phyloP scores from a whole-genome alignment of 2,113 vertebrate genomes.

The Brachypteracias leptosomus region DNA sequence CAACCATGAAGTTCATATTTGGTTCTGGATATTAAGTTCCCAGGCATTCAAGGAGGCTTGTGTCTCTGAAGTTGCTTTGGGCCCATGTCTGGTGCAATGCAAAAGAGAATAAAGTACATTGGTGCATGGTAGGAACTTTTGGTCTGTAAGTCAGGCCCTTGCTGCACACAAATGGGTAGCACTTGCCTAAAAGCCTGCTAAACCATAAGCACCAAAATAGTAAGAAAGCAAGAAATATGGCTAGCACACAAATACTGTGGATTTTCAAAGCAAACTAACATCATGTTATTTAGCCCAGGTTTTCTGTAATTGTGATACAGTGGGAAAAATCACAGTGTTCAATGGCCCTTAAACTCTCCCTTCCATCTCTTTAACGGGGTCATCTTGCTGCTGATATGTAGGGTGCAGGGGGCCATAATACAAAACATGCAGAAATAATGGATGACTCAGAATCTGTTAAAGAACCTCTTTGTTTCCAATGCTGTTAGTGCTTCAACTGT shows the following conservation, averaged over 20 bases:
- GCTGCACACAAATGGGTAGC: accelerated
- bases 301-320: constrained; percentile 13
- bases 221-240: neutral
- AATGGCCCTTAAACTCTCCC: neutral
- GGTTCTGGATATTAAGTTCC: constrained; percentile 32
- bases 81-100: neutral
- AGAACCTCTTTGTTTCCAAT: neutral
- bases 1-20: constrained; percentile 27
- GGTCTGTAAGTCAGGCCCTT: neutral
- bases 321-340: neutral
- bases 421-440: neutral
- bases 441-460: neutral
- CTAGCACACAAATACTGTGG: neutral
- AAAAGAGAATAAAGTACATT: neutral
- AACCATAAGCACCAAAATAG: neutral
- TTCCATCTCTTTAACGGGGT: neutral
- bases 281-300: neutral
- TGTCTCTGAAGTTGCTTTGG: neutral
- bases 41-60: neutral
- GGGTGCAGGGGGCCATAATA: neutral
- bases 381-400: neutral
- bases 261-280: neutral
- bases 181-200: neutral
- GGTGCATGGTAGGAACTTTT: neutral
- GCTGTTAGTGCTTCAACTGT: neutral